Percentiles rank a stretch among this genome's conserved stretches.
Conservation (phyloP, 2,113 vertebrate genomes). For the Entosphenus tridentatus region DNA sequence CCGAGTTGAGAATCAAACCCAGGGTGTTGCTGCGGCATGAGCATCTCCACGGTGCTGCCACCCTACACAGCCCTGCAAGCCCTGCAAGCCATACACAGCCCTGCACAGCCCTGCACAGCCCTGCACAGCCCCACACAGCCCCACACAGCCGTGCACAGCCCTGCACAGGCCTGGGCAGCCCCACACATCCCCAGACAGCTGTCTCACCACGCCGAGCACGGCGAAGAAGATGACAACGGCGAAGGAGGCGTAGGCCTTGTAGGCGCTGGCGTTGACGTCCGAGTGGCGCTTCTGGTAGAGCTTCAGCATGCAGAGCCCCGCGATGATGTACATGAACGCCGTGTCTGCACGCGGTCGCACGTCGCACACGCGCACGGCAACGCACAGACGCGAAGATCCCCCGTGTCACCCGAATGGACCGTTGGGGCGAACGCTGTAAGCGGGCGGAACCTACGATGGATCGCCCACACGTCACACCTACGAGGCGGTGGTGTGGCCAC, state of each 20-base stretch:
- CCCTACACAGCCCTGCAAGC: not conserved
- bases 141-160: not conserved
- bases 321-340: constrained; percentile 98
- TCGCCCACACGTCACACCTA: no score
- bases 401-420: no score
- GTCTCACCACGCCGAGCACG: constrained; percentile 67
- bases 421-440: no score
- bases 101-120: not conserved
- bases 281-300: constrained; percentile 93
- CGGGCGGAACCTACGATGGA: no score
- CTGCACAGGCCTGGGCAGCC: not conserved
- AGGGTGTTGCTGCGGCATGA: no score
- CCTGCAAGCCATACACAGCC: not conserved
- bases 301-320: constrained; percentile 86
- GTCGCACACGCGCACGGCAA: not conserved
- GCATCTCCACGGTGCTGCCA: no score
- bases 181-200: not conserved
- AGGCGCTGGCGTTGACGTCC: constrained; percentile 86
- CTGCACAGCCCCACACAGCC: not conserved
- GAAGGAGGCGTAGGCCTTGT: constrained; percentile 77
- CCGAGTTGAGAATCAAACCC: no score
- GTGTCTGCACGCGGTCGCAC: constrained; percentile 33
- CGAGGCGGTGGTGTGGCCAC: no score
- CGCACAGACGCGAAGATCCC: no score
- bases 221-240: constrained; percentile 89